These are phyloP conservation scores for Hydropsyche betteni DNA, from an alignment of 2,888 invertebrate species.

Conservation along the genomic window DNA sequence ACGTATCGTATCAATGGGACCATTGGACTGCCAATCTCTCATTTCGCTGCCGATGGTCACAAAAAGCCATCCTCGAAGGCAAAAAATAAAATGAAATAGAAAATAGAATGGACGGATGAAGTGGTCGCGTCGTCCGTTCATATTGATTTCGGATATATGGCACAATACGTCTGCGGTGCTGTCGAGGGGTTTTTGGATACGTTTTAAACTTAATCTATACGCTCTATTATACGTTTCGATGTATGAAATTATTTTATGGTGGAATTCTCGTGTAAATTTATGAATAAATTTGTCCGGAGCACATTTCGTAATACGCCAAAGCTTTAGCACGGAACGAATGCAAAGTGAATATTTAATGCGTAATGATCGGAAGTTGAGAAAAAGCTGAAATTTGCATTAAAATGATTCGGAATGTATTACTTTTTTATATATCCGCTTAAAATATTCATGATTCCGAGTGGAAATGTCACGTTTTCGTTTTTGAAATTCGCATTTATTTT, in stretches of 20 bases:
- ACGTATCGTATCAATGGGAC: conserved; percentile 1
- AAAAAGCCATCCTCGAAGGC: neutral
- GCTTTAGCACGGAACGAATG: neutral
- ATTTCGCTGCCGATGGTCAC: neutral
- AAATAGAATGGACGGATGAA: neutral
- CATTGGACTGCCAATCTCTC: conserved; percentile 14
- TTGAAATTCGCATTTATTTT: too few relatives aligned
- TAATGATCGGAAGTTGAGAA: neutral
- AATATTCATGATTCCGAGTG: too few relatives aligned
- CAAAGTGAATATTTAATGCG: conserved; percentile 15
- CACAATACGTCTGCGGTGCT: neutral
- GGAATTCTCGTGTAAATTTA: neutral
- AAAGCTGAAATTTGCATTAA: neutral
- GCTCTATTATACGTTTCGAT: neutral
- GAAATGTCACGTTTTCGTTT: too few relatives aligned
- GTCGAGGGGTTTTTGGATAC: neutral
- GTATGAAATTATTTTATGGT: too few relatives aligned
- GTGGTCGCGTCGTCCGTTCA: neutral
- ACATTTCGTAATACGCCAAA: conserved; percentile 4
- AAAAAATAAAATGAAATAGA: neutral
- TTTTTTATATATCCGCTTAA: too few relatives aligned
- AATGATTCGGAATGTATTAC: too few relatives aligned
- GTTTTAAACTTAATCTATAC: neutral
- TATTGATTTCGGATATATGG: conserved; percentile 13
- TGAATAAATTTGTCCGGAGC: neutral